A percentile compares a stretch with the other conserved stretches of the same genome.
Evolutionary conservation across 2,797 vertebrate species (phyloP).

Genomic region (Crypturellus tataupa): DNA sequence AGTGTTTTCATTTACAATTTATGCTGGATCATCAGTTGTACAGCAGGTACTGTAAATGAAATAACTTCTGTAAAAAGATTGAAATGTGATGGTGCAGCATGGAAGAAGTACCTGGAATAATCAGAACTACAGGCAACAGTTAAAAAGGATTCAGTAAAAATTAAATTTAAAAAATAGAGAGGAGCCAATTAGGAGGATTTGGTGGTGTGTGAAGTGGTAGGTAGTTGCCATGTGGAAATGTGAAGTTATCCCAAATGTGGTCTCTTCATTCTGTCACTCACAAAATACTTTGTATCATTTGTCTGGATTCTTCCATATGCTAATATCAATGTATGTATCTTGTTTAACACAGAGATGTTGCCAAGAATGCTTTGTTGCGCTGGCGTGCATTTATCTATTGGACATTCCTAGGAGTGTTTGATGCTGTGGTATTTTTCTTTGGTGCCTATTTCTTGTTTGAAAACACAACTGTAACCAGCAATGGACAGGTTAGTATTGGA

Average conservation of each 20-base stretch:
- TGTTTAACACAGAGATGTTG: constrained; percentile 89
- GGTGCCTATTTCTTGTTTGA: constrained; percentile 97
- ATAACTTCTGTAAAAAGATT: not conserved
- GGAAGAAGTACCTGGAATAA: not conserved
- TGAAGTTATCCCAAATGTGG: not conserved
- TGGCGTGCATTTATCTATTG: constrained; percentile 95
- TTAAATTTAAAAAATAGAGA: not conserved
- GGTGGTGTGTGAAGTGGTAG: not conserved
- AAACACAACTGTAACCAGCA: constrained; percentile 94
- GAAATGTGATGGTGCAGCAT: not conserved
- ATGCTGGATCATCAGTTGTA: not conserved
- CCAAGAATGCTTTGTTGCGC: constrained; percentile 93
- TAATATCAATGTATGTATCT: not conserved
- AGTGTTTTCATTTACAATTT: constrained; percentile 49
- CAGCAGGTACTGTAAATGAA: not conserved
- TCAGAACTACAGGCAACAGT: not conserved
- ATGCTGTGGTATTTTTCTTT: constrained; percentile 96
- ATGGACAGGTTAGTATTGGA: constrained; percentile 84
- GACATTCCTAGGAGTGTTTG: constrained; percentile 94
- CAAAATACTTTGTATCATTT: not conserved
- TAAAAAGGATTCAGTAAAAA: not conserved
- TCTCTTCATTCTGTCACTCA: not conserved
- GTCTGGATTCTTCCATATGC: not conserved
- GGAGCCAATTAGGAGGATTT: not conserved
- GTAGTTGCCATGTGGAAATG: not conserved